Evolutionary conservation across 92 coral and sea anemone species (phyloP).

Genomic region (Palythoa heliodiscus): DNA sequence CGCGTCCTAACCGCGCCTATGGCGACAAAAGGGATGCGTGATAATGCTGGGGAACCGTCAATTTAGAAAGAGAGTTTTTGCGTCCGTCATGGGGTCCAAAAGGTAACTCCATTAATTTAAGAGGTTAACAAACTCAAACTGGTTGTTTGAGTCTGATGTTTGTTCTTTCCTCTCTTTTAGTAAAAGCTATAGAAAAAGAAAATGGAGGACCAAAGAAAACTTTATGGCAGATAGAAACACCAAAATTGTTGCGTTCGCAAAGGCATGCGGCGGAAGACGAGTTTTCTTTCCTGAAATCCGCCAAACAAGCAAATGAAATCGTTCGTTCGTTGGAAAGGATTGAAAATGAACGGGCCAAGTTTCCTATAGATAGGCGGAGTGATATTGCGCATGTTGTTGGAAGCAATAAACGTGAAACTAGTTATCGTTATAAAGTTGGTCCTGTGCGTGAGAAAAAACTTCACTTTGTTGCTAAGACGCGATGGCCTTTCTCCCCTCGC

Average conservation of each 20-base stretch:
- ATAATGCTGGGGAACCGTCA: no score
- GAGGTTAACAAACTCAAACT: background rate
- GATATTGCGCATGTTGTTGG: constrained; percentile 35
- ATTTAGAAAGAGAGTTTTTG: no score
- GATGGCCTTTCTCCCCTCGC: constrained; percentile 20
- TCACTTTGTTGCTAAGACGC: background rate
- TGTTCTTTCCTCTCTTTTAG: background rate
- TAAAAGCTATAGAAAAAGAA: constrained; percentile 24
- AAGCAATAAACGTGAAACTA: background rate
- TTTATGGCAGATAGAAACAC: background rate
- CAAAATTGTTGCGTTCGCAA: constrained; percentile 1
- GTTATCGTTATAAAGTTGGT: background rate
- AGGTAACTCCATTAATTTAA: no score
- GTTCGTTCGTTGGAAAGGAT: constrained; percentile 68
- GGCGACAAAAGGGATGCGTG: no score
- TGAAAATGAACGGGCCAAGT: constrained; percentile 49
- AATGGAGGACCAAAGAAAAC: background rate
- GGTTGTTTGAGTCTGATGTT: background rate
- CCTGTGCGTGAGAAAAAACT: constrained; percentile 1
- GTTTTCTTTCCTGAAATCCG: constrained; percentile 33
- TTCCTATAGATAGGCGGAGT: constrained; percentile 30
- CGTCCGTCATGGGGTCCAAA: no score
- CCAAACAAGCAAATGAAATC: constrained; percentile 49
- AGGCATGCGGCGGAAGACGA: constrained; percentile 32
- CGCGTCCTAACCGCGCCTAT: no score